Evolutionary conservation across 2,797 vertebrate species (phyloP).

Genomic region (Buceros bicornis): DNA sequence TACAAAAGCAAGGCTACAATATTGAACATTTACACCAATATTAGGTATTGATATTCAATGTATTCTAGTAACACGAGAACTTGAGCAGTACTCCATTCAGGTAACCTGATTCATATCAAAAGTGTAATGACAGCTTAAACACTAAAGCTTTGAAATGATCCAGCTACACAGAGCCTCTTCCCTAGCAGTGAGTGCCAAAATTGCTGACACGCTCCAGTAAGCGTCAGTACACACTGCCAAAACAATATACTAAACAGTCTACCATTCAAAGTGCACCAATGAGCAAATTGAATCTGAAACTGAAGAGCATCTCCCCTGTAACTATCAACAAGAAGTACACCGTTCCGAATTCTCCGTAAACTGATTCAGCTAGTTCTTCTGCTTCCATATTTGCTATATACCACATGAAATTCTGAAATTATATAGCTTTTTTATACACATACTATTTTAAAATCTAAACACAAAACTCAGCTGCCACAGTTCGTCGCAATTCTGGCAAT

Average conservation of each 20-base stretch:
- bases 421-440: neutral
- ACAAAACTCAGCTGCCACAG: neutral
- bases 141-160: neutral
- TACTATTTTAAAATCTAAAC: conserved; percentile 9
- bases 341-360: neutral
- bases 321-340: neutral
- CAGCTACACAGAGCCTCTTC: neutral
- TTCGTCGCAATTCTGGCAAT: neutral
- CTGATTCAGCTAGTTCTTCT: neutral
- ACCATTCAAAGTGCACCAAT: neutral
- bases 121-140: neutral
- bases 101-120: neutral
- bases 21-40: neutral
- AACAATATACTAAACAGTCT: conserved; percentile 15
- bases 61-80: neutral
- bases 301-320: neutral
- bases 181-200: conserved; percentile 4
- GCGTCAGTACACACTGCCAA: conserved; percentile 14
- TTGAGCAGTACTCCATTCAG: neutral
- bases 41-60: neutral
- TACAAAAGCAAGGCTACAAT: neutral
- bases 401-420: neutral
- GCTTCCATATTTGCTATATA: neutral
- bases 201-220: neutral
- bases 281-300: neutral